Evolutionary conservation across 2,113 vertebrate genomes (phyloP), one percentile per base, ranked within the genome.

Genomic region (Saguinus imperator): DNA sequence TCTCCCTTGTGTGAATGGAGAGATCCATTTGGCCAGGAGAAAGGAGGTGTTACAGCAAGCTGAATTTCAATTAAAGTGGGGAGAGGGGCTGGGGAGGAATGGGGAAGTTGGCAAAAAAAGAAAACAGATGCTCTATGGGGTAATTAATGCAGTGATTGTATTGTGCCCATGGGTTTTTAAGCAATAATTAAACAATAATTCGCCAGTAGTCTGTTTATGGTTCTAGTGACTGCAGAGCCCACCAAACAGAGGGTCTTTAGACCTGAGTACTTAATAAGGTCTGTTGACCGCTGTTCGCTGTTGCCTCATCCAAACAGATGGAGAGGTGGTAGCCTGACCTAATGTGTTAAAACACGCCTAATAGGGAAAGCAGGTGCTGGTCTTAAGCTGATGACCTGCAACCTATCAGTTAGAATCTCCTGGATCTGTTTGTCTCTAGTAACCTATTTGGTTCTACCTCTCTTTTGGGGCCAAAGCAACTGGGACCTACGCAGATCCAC

Each of bases 151-250:
- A 95, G 93, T 96, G 98, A 95, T 94, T 97, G 96, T 95, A 94
- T 96, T 96, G 97, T 94, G 94, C 89, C 97, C 90, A 97, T 95
- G 86, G 80, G 83, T 90, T 97, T 97, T 97, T 96, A 97, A 97
- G 96, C 95, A 97, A 97, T 96, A 97, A 97, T 98, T 98, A 97
- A 98, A 97, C 97, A 97, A 98, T 97, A 97, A 98, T 96, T 98
- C 97, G 58, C 83, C 80, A 76, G 87, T 79, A 52, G 90, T 96
- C 81, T 96, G 87, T 96, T 96, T 97, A 96, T 90, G 80, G 93
- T 97, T 76, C 58, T 84, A 93, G 82, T 83, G 87, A 81, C 96
- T 94, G 93, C 90, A 88, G n/a, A 93, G 89, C 76, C 87, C 96
- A 96, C 88, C 97, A 90, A 97, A 97, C 72, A 92, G 87, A 93